These are phyloP conservation scores for Vimba vimba DNA, from an alignment of 2,113 vertebrate genomes.

Conservation along the genomic window DNA sequence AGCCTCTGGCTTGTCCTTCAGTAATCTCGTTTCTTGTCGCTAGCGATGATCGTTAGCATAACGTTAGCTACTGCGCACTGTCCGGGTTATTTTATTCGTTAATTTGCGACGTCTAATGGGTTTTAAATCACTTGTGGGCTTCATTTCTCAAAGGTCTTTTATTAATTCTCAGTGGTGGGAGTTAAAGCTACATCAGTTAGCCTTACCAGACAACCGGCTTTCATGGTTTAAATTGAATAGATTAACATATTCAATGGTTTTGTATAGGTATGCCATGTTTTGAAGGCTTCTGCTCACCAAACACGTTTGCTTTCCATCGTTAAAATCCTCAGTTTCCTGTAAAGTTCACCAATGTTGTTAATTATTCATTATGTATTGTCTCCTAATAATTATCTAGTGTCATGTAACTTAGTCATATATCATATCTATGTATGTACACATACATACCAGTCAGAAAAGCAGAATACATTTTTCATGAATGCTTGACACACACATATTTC, in stretches of 20 bases:
- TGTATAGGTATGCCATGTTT: not conserved
- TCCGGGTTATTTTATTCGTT: not conserved
- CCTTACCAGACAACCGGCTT: not conserved
- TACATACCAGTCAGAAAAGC: too few relatives aligned
- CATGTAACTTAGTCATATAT: too few relatives aligned
- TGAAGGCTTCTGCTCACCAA: not conserved
- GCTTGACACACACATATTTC: too few relatives aligned
- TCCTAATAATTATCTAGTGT: not conserved
- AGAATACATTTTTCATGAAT: too few relatives aligned
- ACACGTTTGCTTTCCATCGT: not conserved
- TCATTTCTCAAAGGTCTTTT: not conserved
- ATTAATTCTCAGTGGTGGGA: not conserved
- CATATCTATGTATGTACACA: too few relatives aligned
- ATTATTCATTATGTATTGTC: not conserved
- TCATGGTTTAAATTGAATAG: not conserved
- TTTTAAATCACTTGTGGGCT: not conserved
- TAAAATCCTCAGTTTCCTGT: not conserved
- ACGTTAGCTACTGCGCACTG: slow-evolving; percentile 5
- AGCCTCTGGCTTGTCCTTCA: not conserved
- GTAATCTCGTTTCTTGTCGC: not conserved
- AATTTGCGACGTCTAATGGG: not conserved
- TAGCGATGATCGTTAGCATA: slow-evolving; percentile 29
- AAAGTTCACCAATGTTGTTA: not conserved
- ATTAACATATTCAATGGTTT: not conserved
- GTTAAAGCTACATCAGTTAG: not conserved